phyloP scores from a whole-genome alignment of 2,797 vertebrate species.

The Parauchenoglanis punctatus region DNA sequence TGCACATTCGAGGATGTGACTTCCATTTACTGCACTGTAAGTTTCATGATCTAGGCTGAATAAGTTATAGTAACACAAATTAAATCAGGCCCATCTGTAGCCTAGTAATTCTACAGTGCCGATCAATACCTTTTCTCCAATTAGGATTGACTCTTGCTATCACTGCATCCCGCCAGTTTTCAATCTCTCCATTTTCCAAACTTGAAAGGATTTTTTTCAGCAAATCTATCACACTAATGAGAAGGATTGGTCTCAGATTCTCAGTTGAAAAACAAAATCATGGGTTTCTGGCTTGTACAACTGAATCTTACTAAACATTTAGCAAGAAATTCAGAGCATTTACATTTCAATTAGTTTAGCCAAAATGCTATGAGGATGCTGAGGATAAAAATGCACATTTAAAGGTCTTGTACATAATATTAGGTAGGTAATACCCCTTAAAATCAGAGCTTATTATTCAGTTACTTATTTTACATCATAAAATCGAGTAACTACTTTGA shows the following conservation, averaged over 20 bases:
- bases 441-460: background rate
- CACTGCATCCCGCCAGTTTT: background rate
- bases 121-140: constrained; percentile 50
- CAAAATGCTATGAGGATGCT: background rate
- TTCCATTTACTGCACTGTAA: background rate
- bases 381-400: background rate
- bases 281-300: background rate
- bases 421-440: background rate
- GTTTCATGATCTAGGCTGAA: constrained; percentile 13
- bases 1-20: background rate
- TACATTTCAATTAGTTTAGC: background rate
- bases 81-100: constrained; percentile 48
- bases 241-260: background rate
- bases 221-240: background rate
- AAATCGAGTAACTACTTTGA: background rate
- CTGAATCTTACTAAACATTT: background rate
- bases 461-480: background rate
- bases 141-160: constrained; percentile 40
- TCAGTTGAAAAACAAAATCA: background rate
- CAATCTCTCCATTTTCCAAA: background rate
- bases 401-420: background rate
- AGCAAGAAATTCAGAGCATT: background rate
- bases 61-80: constrained; percentile 54
- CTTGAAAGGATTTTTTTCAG: background rate
- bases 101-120: constrained; percentile 46